phyloP scores from a whole-genome alignment of 2,888 invertebrate genomes.

The Deroplatys truncata region DNA sequence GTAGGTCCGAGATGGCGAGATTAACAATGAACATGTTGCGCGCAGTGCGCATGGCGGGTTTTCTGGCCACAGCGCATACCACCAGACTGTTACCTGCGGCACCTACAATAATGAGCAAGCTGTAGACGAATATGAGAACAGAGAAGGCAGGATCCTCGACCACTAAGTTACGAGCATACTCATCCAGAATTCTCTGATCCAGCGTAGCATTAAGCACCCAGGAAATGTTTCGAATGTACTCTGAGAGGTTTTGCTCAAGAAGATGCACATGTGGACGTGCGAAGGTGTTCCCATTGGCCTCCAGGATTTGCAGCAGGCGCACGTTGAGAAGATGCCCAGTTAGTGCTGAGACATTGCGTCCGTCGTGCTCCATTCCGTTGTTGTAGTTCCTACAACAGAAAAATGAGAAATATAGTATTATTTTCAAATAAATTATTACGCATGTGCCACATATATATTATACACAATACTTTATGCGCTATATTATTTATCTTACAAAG shows the following conservation, averaged over 20 bases:
- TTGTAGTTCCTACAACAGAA: background rate
- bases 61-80: slow-evolving; percentile 71
- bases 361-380: background rate
- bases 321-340: background rate
- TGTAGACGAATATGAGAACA: slow-evolving; percentile 65
- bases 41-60: slow-evolving; percentile 85
- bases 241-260: slow-evolving; percentile 16
- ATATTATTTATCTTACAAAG: no score
- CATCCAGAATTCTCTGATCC: slow-evolving; percentile 51
- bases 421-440: no score
- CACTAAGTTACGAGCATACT: slow-evolving; percentile 64
- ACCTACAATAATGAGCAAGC: slow-evolving; percentile 73
- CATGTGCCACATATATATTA: no score
- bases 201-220: slow-evolving; percentile 30
- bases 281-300: background rate
- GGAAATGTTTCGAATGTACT: slow-evolving; percentile 19
- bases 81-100: slow-evolving; percentile 83
- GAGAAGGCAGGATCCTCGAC: slow-evolving; percentile 67
- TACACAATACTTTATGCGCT: no score
- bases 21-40: slow-evolving; percentile 92
- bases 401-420: background rate
- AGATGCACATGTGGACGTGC: background rate
- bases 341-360: background rate
- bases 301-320: background rate
- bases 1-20: slow-evolving; percentile 78